These are phyloP conservation scores for Carassius carassius DNA, from an alignment of 2,113 vertebrate genomes.

Conservation along the genomic window DNA sequence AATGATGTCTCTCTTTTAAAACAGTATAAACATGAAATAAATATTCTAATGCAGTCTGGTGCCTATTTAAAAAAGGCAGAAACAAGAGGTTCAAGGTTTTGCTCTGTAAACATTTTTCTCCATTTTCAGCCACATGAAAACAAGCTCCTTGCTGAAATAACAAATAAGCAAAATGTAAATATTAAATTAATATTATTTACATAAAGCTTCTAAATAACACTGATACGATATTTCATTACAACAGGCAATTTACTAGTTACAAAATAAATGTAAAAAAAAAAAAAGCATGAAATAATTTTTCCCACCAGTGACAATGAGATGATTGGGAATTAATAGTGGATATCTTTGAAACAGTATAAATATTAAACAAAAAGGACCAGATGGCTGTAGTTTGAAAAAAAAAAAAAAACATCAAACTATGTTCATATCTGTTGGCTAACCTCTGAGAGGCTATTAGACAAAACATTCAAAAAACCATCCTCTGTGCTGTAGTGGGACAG, in stretches of 20 bases:
- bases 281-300: no score
- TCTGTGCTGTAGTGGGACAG: background rate
- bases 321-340: no score
- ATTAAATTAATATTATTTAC: background rate
- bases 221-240: background rate
- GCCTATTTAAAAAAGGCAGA: no score
- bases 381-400: constrained; percentile 45
- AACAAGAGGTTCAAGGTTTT: background rate
- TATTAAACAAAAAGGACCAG: constrained; percentile 20
- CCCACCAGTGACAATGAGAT: no score
- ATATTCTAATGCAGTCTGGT: background rate
- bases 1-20: background rate
- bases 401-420: background rate
- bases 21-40: background rate
- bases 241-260: no score
- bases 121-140: background rate
- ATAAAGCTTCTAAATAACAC: background rate
- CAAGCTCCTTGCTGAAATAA: no score
- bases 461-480: constrained; percentile 18
- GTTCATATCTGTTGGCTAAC: constrained; percentile 39
- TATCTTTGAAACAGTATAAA: background rate
- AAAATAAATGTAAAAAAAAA: no score
- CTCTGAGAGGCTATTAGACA: constrained; percentile 15
- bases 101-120: no score
- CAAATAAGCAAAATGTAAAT: no score